Base-by-base conservation (phyloP, 2,113 vertebrate species). In the Odobenus rosmarus region DNA sequence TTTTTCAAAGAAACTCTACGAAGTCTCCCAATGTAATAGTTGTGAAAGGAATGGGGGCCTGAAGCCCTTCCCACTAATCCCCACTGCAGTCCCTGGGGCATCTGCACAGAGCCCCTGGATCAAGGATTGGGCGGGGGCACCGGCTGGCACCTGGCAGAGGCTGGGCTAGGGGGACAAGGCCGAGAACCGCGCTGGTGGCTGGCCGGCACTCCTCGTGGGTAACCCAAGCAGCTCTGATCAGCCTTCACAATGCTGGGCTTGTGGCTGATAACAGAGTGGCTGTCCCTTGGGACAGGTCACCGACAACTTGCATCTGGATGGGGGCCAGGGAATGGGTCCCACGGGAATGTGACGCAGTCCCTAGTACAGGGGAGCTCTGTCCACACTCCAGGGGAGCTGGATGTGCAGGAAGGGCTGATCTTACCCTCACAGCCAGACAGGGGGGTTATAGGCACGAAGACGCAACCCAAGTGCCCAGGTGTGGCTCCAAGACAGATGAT, bases 331-430 rank as follows among this genome's bases (percentile, higher is more conserved):
- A 21, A 9, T 16, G 4, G 82, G 67, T 42, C 80, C 53, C 42
- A 12, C 0, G n/a, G 57, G 86, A 77, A 18, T 39, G 64, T 42
- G 67, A 46, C 16, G 69, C 21, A 4, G 46, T 64, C 67, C 24
- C 76, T 42, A 71, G 74, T 36, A 74, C 46, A 71, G 31, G 9
- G 42, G 15, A 24, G 6, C 33, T 79, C 53, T 77, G 46, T 33
- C 31, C 28, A 1, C 0, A 5, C 5, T 8, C 4, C 18, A 3
- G 36, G 39, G 59, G 26, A 4, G n/a, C 4, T 42, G 13, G 2
- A 5, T 0, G 1, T 10, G 31, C 3, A 2, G 1, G 1, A 4
- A 69, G 10, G 26, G 26, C 26, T 6, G 0, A 6, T 28, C 72
- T 53, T 5, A 1, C 4, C 31, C 21, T 31, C 59, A 1, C 4